Evolutionary conservation across 2,888 invertebrate species (phyloP).

Genomic region (Diloba caeruleocephala): DNA sequence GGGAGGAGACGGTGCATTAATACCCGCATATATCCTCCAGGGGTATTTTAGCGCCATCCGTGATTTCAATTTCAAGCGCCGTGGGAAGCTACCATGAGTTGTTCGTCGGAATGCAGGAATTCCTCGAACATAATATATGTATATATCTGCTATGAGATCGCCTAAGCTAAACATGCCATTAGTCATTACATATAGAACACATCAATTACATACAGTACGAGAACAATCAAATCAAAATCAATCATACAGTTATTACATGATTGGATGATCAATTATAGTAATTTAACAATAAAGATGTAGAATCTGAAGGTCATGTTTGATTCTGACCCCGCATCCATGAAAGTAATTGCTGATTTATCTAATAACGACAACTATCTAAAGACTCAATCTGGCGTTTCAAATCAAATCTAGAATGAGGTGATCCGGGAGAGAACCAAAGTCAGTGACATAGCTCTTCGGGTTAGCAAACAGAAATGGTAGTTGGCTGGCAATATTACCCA

Average conservation of each 20-base stretch:
- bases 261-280: slow-evolving; percentile 31
- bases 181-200: not conserved
- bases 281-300: slow-evolving; percentile 10
- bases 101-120: not conserved
- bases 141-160: not conserved
- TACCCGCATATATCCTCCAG: too few species aligned
- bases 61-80: too few species aligned
- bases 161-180: slow-evolving; percentile 3
- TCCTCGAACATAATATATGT: not conserved
- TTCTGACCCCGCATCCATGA: not conserved
- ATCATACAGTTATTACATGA: slow-evolving; percentile 24
- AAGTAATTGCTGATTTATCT: not conserved
- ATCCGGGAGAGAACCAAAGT: too few species aligned
- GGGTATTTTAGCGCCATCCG: too few species aligned
- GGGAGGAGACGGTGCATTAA: too few species aligned
- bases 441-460: too few species aligned
- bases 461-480: too few species aligned
- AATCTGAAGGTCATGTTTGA: slow-evolving; percentile 13
- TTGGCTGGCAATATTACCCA: too few species aligned
- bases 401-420: too few species aligned
- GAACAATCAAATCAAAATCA: slow-evolving; percentile 26
- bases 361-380: too few species aligned
- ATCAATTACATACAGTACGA: not conserved
- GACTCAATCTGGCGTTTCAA: too few species aligned
- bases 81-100: too few species aligned